Evolutionary conservation across 2,888 invertebrate genomes (phyloP), one percentile per base, ranked within the genome.

Genomic region (Caenorhabditis imperialis): DNA sequence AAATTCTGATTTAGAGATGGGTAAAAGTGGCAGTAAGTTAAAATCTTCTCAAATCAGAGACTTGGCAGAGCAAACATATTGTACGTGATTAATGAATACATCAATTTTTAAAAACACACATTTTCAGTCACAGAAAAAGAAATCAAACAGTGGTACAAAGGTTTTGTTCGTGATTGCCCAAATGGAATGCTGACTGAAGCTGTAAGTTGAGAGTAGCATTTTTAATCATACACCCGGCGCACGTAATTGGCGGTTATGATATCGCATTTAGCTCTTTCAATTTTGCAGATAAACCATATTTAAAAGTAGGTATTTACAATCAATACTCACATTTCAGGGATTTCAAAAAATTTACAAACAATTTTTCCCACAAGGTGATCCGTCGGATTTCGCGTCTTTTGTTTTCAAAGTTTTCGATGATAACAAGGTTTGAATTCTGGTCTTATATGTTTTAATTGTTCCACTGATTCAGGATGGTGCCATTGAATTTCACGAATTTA

Each of bases 271-370:
- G n/a, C n/a, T n/a, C n/a, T n/a, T n/a, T n/a, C n/a, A n/a, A n/a
- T n/a, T n/a, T n/a, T n/a, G n/a, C n/a, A n/a, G n/a, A n/a, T n/a
- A n/a, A n/a, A n/a, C n/a, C n/a, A n/a, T n/a, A n/a, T n/a, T n/a
- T n/a, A n/a, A n/a, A n/a, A 22, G 67, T 90, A 96, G 96, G 96
- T 97, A 87, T 98, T 98, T 91, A 95, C 96, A 89, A 95, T 14
- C 23, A 1, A n/a, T 8, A 44, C 4, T 10, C 22, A 44, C 14
- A 14, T 23, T 22, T 4, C 40, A 96, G 96, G 97, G 97, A 86
- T 98, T 99, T 91, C 96, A 96, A 89, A 96, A 94, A 91, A 99
- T 98, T 90, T 98, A 99, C 91, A 96, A 96, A 91, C 97, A 98
- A 91, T 98, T 99, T 91, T 98, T 99, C 90, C 98, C 98, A 60